Evolutionary conservation across 2,888 invertebrate species (phyloP), one percentile per base, ranked within the genome.

Genomic region (Meiosimyza decipiens): DNA sequence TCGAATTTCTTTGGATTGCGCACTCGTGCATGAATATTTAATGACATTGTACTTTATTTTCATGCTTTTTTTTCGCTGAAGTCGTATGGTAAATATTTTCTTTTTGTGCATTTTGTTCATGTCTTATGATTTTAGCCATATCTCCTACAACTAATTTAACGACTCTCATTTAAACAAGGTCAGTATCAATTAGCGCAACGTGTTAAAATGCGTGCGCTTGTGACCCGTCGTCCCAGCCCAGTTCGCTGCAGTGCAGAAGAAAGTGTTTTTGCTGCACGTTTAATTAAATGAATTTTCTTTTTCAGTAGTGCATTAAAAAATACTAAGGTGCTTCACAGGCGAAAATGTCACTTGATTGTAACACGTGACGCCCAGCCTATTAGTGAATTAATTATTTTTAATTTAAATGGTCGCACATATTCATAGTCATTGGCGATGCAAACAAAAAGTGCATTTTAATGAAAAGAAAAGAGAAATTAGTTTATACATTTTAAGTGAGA

Each of bases 131-230:
- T 11, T 63, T 11, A 63, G 15, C 16, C 15, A 22, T 33, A 33
- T 6, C 67, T 66, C n/a, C 50, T 11, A 18, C 69, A 60, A 72
- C 70, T 65, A 74, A 71, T 69, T 75, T 76, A 63, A 77, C 76
- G 73, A 74, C 77, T 55, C 74, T 75, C 75, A 82, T 84, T 82
- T 79, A 85, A 85, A 85, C 83, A 85, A 85, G 85, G 85, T 85
- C 85, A 85, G 85, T 85, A 85, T 85, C 85, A 85, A 80, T 79
- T 78, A 75, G 78, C 16, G 13, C 67, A 72, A 77, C 78, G 79
- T 78, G 78, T 73, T 74, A 77, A 66, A 75, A 79, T 79, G 77
- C 66, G 71, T 77, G 74, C 73, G 74, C 72, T 50, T 50, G 51
- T n/a, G 7, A 11, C 5, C 64, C 9, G 15, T 47, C n/a, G 63